phyloP scores from a whole-genome alignment of 1,140 invertebrate species.

The Heterodera schachtii region DNA sequence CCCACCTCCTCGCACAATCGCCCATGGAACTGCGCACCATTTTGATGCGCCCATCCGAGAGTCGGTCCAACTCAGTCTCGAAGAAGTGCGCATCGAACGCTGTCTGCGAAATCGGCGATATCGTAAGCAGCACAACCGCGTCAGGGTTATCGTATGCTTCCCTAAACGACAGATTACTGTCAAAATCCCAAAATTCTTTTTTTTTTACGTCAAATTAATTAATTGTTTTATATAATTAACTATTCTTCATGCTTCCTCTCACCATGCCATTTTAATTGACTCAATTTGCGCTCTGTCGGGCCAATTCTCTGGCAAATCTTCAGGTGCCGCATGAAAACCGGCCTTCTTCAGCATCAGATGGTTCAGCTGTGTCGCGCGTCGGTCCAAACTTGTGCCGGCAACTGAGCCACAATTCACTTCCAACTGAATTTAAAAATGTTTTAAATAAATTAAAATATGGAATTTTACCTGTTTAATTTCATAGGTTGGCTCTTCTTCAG shows the following conservation, averaged over 20 bases:
- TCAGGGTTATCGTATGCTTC: slow-evolving; percentile 64
- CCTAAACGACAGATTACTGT: slow-evolving; percentile 18
- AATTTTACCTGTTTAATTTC: neutral
- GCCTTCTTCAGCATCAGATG: neutral
- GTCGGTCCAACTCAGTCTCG: slow-evolving; percentile 79
- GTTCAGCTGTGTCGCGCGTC: neutral
- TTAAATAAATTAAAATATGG: neutral
- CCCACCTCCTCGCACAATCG: slow-evolving; percentile 65
- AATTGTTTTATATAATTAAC: neutral
- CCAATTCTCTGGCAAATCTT: neutral
- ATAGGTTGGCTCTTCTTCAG: neutral
- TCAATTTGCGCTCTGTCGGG: neutral
- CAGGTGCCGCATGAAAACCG: neutral
- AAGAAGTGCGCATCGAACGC: slow-evolving; percentile 79
- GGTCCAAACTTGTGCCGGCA: neutral
- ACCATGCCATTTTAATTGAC: neutral
- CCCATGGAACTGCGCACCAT: slow-evolving; percentile 76
- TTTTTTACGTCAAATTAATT: neutral
- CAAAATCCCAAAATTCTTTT: neutral
- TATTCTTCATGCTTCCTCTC: neutral
- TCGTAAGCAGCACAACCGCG: slow-evolving; percentile 81
- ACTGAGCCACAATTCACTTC: neutral
- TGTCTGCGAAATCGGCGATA: slow-evolving; percentile 76
- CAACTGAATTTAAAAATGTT: neutral
- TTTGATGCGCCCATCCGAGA: slow-evolving; percentile 69